These are phyloP conservation scores for Pseudotriccus pelzelni DNA, from an alignment of 2,797 vertebrate species.

Conservation along the genomic window DNA sequence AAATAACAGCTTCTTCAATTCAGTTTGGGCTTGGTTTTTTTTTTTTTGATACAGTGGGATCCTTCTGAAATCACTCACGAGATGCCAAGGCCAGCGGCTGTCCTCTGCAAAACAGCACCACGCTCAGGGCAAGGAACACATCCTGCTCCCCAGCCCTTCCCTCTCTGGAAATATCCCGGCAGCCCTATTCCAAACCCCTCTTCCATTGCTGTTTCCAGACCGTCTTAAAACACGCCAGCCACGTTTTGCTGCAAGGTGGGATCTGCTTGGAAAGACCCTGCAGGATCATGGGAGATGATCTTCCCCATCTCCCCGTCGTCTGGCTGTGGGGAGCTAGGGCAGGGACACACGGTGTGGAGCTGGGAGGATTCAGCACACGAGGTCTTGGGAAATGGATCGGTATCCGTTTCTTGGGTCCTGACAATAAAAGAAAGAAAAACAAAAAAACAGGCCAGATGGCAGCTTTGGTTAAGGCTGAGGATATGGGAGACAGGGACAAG, in stretches of 20 bases:
- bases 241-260: neutral
- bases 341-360: neutral
- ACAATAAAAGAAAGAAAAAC: neutral
- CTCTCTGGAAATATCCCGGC: neutral
- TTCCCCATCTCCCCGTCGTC: neutral
- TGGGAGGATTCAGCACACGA: neutral
- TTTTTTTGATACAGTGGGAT: neutral
- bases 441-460: neutral
- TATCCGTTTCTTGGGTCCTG: neutral
- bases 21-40: neutral
- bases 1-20: neutral
- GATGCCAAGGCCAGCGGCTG: neutral
- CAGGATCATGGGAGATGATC: neutral
- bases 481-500: neutral
- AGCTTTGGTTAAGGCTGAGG: slow-evolving; percentile 60
- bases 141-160: neutral
- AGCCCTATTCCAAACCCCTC: neutral
- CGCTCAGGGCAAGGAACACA: neutral
- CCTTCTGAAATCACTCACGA: neutral
- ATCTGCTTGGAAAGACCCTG: neutral
- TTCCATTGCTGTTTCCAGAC: neutral
- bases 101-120: neutral
- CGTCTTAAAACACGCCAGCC: neutral
- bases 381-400: neutral
- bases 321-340: fast-evolving